Evolutionary conservation across 2,113 vertebrate genomes (phyloP), one percentile per base, ranked within the genome.

Genomic region (Phaethornis superciliosus): DNA sequence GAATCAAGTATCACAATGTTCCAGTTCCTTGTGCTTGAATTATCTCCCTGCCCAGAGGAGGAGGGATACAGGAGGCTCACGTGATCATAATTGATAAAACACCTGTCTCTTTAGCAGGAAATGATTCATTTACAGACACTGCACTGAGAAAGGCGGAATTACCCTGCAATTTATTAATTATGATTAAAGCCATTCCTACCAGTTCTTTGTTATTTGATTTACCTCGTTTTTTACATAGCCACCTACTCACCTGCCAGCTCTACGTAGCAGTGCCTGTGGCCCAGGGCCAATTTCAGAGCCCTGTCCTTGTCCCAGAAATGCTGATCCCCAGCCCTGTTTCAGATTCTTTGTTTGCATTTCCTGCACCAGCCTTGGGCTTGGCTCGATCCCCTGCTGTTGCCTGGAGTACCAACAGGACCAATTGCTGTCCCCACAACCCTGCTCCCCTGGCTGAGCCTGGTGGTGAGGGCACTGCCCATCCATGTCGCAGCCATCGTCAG

Each of bases 141-240:
- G 44, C 75, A 79, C 42, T 24, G 51, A 68, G 56, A 78, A 80
- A 91, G 63, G 33, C 54, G 84, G 76, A 60, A 59, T 55, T 76
- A 67, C 37, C 30, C 82, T 83, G 44, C n/a, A 27, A 85, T 84
- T 91, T 91, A 89, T 93, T 94, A 82, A 87, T 89, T 82, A 81
- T 65, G 40, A 84, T 90, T 93, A 90, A 93, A 95, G 59, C 71
- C 22, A 82, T 47, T 33, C 65, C 78, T 77, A 76, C 44, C 35
- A 32, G 67, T 89, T 90, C 26, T 55, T 33, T 35, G 68, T 78
- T 58, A 47, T 17, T 81, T 85, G 44, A 81, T 64, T 70, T 33
- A 52, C 21, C 77, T 62, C 27, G 49, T 72, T 82, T 93, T 71
- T 70, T 60, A 63, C 22, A n/a, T 20, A 52, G 9, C 21, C 52